Evolutionary conservation across 2,888 invertebrate species (phyloP).

Genomic region (Schizaphis graminum): DNA sequence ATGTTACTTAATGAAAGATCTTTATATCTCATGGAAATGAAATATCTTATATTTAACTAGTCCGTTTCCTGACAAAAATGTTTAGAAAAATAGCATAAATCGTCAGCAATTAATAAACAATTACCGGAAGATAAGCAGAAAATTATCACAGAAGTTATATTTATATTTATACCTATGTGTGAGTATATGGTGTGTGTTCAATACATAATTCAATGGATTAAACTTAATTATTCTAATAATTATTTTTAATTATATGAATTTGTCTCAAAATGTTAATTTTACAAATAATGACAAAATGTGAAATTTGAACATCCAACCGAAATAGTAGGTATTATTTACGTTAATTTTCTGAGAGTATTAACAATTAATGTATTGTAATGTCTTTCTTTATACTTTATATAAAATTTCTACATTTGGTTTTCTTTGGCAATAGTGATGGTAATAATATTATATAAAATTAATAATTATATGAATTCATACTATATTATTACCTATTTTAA

Average conservation of each 20-base stretch:
- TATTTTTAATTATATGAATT: too few species aligned
- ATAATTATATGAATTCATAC: neutral
- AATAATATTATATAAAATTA: neutral
- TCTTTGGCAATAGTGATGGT: neutral
- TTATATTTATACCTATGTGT: neutral
- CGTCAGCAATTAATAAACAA: too few species aligned
- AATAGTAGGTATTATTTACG: neutral
- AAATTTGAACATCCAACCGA: neutral
- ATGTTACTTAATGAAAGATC: too few species aligned
- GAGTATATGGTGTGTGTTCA: neutral
- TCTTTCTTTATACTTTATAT: neutral
- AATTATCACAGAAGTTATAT: too few species aligned
- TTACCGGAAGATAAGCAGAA: too few species aligned
- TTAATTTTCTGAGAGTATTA: neutral
- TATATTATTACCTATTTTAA: neutral
- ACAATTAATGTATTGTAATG: neutral
- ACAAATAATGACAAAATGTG: too few species aligned
- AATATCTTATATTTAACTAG: too few species aligned
- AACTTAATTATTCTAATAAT: too few species aligned
- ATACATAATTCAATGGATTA: neutral
- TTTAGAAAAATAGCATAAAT: too few species aligned
- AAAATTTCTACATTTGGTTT: neutral
- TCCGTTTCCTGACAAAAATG: too few species aligned
- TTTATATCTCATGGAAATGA: too few species aligned
- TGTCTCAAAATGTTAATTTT: too few species aligned